Percentiles rank a stretch among this genome's conserved stretches.
Evolutionary conservation across 2,888 invertebrate genomes (phyloP).

Genomic region (Melanostoma scalare): DNA sequence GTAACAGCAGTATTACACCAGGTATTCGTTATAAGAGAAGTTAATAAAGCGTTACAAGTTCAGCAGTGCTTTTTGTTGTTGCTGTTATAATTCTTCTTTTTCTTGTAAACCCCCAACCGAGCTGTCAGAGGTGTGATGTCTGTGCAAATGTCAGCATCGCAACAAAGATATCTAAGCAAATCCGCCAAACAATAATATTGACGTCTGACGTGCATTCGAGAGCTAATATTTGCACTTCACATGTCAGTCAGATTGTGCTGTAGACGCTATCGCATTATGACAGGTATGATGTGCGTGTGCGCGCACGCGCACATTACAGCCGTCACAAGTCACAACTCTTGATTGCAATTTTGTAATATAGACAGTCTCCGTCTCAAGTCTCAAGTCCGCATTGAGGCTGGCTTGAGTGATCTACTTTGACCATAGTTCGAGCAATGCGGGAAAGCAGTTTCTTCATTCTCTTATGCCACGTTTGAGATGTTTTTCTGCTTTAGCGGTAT

Average conservation of each 20-base stretch:
- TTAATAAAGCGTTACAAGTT: conserved; percentile 51
- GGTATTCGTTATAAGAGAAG: conserved; percentile 30
- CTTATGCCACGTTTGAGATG: conserved; percentile 43
- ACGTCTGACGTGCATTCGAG: conserved; percentile 68
- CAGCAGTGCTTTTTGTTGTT: conserved; percentile 15
- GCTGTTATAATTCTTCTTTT: background rate
- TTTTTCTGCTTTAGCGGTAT: conserved; percentile 55
- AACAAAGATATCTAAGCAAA: conserved; percentile 38
- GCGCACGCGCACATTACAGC: conserved; percentile 10
- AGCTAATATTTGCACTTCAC: conserved; percentile 69
- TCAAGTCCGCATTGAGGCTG: background rate
- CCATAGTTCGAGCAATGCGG: conserved; percentile 29
- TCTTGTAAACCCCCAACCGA: conserved; percentile 7
- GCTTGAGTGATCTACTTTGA: conserved; percentile 50
- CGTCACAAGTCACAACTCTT: background rate
- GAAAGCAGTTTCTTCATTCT: conserved; percentile 52
- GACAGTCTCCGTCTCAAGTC: background rate
- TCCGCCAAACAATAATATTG: conserved; percentile 64
- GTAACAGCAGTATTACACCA: conserved; percentile 24
- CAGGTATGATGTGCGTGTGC: conserved; percentile 32
- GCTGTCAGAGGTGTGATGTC: conserved; percentile 63
- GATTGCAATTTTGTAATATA: conserved; percentile 18
- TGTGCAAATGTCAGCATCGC: conserved; percentile 53
- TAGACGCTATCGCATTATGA: conserved; percentile 55
- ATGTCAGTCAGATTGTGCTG: conserved; percentile 60